Percentiles rank a stretch among this genome's conserved stretches.
Evolutionary conservation across 2,113 vertebrate genomes (phyloP).

Genomic region (Kobus ellipsiprymnus): DNA sequence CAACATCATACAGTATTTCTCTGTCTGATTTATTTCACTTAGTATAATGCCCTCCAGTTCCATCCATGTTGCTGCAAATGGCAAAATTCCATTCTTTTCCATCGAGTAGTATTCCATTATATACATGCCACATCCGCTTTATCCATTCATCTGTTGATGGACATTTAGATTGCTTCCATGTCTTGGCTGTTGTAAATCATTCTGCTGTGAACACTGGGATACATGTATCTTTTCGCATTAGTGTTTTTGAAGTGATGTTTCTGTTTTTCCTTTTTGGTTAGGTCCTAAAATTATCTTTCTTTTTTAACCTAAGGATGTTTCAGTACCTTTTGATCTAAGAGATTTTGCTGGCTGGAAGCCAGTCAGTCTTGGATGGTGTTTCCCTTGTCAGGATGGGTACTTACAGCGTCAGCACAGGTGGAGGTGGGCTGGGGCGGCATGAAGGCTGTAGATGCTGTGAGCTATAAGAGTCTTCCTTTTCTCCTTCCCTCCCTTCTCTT

Average conservation of each 20-base stretch:
- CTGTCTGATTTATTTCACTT: not conserved
- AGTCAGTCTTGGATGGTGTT: too few relatives aligned
- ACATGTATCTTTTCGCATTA: not conserved
- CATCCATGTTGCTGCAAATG: not conserved
- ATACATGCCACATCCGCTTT: not conserved
- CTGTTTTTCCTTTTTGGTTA: not conserved
- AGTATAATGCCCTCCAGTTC: not conserved
- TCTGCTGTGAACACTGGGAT: not conserved
- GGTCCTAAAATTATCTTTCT: not conserved
- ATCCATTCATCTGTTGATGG: not conserved
- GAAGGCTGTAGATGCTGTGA: not conserved
- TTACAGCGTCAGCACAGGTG: too few relatives aligned
- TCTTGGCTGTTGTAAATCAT: not conserved
- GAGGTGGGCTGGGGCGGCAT: rapidly evolving
- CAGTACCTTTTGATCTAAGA: not conserved
- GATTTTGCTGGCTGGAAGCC: not conserved
- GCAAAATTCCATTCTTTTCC: not conserved
- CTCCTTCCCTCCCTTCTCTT: not conserved
- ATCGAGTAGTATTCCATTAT: not conserved
- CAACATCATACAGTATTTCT: not conserved
- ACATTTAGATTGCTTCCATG: not conserved
- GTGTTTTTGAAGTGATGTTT: not conserved
- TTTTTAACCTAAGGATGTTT: not conserved
- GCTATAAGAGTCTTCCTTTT: rapidly evolving
- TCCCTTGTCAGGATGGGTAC: rapidly evolving